A percentile compares a stretch with the other conserved stretches of the same genome.
Evolutionary conservation across 2,113 vertebrate species (phyloP).

Genomic region (Amblyornis subalaris): DNA sequence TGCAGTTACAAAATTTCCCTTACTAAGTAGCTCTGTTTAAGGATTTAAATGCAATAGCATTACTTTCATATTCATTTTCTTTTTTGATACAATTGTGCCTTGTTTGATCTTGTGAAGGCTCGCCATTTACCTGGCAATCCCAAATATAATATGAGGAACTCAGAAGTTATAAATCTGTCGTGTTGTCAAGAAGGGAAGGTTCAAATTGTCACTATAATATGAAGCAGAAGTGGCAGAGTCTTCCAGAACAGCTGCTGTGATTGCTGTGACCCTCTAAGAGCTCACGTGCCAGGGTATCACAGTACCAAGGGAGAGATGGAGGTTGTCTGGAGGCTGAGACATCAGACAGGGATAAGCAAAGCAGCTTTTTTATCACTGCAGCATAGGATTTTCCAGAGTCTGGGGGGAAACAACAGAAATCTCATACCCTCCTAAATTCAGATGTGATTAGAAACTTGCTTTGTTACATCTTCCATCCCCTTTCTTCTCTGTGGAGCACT

Average conservation of each 20-base stretch:
- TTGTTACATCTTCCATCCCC: background rate
- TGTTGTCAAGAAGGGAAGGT: background rate
- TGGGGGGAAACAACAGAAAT: background rate
- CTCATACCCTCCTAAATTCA: background rate
- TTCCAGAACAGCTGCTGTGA: background rate
- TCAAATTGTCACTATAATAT: background rate
- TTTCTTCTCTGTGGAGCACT: background rate
- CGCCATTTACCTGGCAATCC: background rate
- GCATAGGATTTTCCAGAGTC: background rate
- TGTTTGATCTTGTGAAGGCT: background rate
- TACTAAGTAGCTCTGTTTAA: background rate
- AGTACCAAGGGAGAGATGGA: background rate
- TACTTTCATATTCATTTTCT: background rate
- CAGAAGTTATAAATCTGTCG: background rate
- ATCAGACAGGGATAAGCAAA: background rate
- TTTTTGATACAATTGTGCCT: background rate
- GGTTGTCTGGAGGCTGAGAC: background rate
- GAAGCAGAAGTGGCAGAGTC: background rate
- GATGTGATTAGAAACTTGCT: background rate
- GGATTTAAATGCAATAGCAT: background rate
- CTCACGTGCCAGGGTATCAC: background rate
- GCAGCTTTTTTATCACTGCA: background rate
- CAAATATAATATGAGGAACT: background rate
- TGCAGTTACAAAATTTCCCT: background rate
- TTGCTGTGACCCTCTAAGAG: background rate